Conservation (phyloP, 2,888 invertebrate species). For the Drosophila vallismaia region DNA sequence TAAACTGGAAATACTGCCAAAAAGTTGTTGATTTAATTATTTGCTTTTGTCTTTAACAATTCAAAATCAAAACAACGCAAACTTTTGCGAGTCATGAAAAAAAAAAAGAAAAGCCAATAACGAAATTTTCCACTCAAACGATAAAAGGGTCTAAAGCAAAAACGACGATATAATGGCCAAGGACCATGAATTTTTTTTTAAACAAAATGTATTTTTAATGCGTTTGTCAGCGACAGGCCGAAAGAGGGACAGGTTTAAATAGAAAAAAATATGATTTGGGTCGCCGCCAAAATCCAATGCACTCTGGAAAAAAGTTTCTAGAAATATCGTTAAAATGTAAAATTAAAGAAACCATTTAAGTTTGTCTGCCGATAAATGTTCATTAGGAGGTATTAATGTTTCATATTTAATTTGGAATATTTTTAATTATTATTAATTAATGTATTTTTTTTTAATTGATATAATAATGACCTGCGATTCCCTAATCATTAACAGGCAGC, state of each 20-base stretch:
- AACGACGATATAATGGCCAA: slow-evolving; percentile 18
- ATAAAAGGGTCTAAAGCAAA: slow-evolving; percentile 60
- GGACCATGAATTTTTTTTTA: slow-evolving; percentile 54
- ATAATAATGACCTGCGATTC: slow-evolving; percentile 4
- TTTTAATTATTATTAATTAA: not conserved
- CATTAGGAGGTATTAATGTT: not conserved
- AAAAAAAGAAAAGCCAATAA: slow-evolving; percentile 61
- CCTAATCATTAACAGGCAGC: slow-evolving; percentile 72
- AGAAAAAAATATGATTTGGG: slow-evolving; percentile 56
- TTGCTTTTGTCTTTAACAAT: slow-evolving; percentile 24
- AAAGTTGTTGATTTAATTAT: slow-evolving; percentile 22
- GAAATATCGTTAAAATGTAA: not conserved
- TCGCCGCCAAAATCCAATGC: slow-evolving; percentile 33
- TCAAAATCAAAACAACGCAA: slow-evolving; percentile 34
- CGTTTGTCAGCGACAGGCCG: slow-evolving; percentile 59
- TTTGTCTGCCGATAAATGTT: not conserved
- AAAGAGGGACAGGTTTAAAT: slow-evolving; percentile 23
- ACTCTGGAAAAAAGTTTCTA: not conserved
- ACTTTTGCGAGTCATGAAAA: slow-evolving; percentile 30
- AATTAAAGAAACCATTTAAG: not conserved
- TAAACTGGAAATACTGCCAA: slow-evolving; percentile 8
- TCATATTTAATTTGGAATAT: not conserved
- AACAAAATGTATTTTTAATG: slow-evolving; percentile 68
- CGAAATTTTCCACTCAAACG: slow-evolving; percentile 78
- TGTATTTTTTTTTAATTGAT: not conserved